Evolutionary conservation across 2,113 vertebrate genomes (phyloP).

Genomic region (Piaya cayana): DNA sequence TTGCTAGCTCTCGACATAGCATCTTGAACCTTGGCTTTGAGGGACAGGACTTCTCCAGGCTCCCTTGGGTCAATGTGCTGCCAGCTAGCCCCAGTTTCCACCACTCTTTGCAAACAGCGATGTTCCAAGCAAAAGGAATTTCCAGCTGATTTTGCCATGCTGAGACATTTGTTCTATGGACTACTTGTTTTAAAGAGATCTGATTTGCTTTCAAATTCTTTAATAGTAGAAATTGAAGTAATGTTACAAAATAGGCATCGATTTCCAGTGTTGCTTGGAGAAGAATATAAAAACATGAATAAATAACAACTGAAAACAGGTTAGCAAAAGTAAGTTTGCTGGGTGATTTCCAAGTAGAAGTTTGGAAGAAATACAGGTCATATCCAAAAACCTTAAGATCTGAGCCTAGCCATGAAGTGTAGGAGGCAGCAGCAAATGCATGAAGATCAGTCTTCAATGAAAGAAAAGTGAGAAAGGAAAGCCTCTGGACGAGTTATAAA

Average conservation of each 20-base stretch:
- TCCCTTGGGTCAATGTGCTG: background rate
- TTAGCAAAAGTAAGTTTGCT: background rate
- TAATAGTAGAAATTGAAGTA: background rate
- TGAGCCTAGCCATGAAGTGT: background rate
- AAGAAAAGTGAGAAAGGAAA: background rate
- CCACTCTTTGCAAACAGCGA: background rate
- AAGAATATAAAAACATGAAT: background rate
- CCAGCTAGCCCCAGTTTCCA: background rate
- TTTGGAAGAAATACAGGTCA: background rate
- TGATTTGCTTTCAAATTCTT: background rate
- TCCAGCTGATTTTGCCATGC: background rate
- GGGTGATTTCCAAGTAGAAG: background rate
- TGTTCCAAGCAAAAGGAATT: background rate
- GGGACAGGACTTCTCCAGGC: background rate
- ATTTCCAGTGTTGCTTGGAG: background rate
- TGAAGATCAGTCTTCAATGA: background rate
- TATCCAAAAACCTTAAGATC: background rate
- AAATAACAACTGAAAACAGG: background rate
- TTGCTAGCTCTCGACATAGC: background rate
- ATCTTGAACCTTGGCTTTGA: background rate
- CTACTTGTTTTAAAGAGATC: background rate
- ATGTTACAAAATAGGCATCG: background rate
- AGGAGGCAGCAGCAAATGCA: background rate
- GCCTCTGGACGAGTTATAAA: background rate
- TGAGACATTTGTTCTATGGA: background rate